Evolutionary conservation across 2,888 invertebrate genomes (phyloP).

Genomic region (Monoplex corrugatus): DNA sequence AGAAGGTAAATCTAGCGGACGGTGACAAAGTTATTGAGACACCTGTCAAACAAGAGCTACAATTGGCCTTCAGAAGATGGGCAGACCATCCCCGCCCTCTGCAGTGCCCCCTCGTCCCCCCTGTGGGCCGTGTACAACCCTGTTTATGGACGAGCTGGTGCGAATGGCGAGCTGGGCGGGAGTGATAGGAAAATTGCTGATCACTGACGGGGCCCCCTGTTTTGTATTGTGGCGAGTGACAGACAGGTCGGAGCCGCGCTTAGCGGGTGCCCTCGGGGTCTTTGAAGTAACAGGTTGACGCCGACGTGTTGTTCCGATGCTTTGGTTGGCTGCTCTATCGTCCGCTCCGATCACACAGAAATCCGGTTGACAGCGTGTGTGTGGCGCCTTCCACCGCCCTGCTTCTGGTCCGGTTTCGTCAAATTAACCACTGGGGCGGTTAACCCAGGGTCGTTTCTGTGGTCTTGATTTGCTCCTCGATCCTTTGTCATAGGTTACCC

Average conservation of each 20-base stretch:
- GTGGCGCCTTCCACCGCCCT: not conserved
- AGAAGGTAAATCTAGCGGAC: not conserved
- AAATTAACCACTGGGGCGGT: no score
- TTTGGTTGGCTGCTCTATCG: not conserved
- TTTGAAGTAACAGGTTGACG: slow-evolving; percentile 40
- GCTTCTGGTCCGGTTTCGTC: no score
- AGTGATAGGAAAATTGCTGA: slow-evolving; percentile 41
- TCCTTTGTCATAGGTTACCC: no score
- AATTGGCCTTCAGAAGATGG: slow-evolving; percentile 8
- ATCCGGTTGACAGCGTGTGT: not conserved
- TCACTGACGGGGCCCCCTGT: not conserved
- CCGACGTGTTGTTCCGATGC: slow-evolving; percentile 34
- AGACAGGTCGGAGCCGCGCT: slow-evolving; percentile 42
- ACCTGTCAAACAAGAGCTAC: slow-evolving; percentile 34
- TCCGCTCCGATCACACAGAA: not conserved
- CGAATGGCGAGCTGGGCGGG: not conserved
- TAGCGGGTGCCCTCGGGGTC: slow-evolving; percentile 31
- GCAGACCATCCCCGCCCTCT: slow-evolving; percentile 11
- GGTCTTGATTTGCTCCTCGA: no score
- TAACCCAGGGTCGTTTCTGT: no score
- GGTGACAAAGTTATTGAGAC: slow-evolving; percentile 32
- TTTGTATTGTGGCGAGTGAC: slow-evolving; percentile 26
- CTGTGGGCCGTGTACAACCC: not conserved
- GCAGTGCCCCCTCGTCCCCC: not conserved
- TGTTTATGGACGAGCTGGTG: slow-evolving; percentile 24